phyloP scores from a whole-genome alignment of 2,797 vertebrate species.

The Pipistrellus nathusii region DNA sequence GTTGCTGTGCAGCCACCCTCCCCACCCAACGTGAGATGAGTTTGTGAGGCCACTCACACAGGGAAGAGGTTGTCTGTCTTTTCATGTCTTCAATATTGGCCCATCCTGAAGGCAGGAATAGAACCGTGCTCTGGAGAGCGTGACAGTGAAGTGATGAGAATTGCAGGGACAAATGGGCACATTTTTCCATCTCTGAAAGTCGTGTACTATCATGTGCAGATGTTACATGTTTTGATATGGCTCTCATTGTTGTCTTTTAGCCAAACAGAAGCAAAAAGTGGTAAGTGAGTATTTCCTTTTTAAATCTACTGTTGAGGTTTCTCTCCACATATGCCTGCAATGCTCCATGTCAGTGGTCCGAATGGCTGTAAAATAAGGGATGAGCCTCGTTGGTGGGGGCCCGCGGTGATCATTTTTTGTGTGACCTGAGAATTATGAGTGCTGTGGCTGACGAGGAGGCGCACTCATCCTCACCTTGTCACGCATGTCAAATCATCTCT shows the following conservation, averaged over 20 bases:
- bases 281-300: constrained; percentile 90
- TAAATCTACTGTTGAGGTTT: constrained; percentile 68
- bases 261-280: constrained; percentile 99
- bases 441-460: background rate
- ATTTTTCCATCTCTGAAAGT: constrained; percentile 65
- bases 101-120: background rate
- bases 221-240: constrained; percentile 82
- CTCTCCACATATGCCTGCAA: constrained; percentile 37
- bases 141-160: background rate
- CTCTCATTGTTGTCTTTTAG: constrained; percentile 91
- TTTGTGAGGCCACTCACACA: background rate
- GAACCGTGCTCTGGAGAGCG: background rate
- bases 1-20: background rate
- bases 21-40: background rate
- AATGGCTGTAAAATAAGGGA: constrained; percentile 19
- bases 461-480: constrained; percentile 10
- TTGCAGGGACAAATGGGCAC: background rate
- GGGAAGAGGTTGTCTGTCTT: background rate
- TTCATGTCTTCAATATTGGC: constrained; percentile 6
- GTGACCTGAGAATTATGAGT: background rate
- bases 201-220: constrained; percentile 64
- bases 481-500: constrained; percentile 66
- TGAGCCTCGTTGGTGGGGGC: constrained; percentile 54
- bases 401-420: background rate
- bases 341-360: constrained; percentile 60